Base-by-base conservation (phyloP, 2,888 invertebrate species). In the Neocrepidodera transversa region DNA sequence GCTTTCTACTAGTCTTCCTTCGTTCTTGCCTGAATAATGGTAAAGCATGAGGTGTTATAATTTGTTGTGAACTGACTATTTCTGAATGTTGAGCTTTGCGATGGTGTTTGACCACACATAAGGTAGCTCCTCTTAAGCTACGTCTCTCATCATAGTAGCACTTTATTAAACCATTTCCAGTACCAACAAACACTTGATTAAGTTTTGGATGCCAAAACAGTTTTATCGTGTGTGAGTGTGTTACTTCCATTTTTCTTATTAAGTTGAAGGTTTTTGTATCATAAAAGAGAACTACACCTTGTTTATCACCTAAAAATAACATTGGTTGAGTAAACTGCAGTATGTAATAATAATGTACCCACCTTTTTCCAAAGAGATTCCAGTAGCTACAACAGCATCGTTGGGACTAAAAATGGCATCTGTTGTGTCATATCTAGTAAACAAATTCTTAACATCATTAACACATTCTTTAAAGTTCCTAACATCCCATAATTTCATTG, bases 201-300 rank as follows among this genome's bases (percentile, higher is more conserved):
- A 99, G 80, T 76, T 95, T 94, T 0, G 98, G 93, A 80, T 99
- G 98, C 99, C 99, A 99, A 0, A 92, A 78, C 0, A 90, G 87
- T 75, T 96, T 92, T 1, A 98, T 92, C 0, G 95, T 88, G 66
- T 93, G 93, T 0, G 93, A 89, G 71, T 90, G 86, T 0, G 89
- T 85, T 0, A 95, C 91, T 6, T 87, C 85, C 54, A 97, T 86
- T 63, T 89, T 85, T 35, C 89, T 86, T 0, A 92, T 84, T 23
- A 87, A 74, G 16, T 92, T 85, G 68, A 93, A 92, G 0, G 88
- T 92, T 55, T 88, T 86, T 0, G 91, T 83, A 69, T 92, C 87
- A 68, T 89, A 93, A 78, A 98, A 95, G 56, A 91, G 76, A 0
- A 97, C 76, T 69, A 86, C 82, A 0, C 95, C 94, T 0, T 80